Conservation (phyloP, 1,140 invertebrate genomes). For the Bemisia tabaci region DNA sequence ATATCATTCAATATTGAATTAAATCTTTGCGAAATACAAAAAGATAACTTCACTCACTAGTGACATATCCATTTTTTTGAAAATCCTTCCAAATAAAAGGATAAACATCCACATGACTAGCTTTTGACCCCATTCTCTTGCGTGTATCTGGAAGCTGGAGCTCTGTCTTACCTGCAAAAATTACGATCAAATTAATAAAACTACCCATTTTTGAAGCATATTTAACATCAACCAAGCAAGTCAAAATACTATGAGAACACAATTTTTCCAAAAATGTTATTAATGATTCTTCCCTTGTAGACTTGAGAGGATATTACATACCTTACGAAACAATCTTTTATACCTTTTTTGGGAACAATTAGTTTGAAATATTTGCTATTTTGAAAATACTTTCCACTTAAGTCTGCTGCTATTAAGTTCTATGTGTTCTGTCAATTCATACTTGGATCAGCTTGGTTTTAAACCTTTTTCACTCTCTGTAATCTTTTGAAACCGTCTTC, state of each 20-base stretch:
- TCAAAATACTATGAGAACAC: background rate
- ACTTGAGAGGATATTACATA: background rate
- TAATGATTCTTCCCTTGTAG: background rate
- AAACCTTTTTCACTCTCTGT: too few species aligned
- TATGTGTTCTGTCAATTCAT: too few species aligned
- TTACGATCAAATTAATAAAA: conserved; percentile 7
- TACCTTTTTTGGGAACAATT: too few species aligned
- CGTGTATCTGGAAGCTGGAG: conserved; percentile 73
- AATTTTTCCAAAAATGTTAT: background rate
- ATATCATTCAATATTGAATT: conserved; percentile 3
- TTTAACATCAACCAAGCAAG: background rate
- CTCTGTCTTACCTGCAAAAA: conserved; percentile 52
- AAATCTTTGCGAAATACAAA: background rate
- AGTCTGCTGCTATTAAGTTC: too few species aligned
- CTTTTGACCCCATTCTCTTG: conserved; percentile 48
- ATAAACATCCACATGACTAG: conserved; percentile 58
- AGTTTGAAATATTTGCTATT: too few species aligned
- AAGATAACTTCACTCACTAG: conserved; percentile 27
- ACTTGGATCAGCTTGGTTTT: too few species aligned
- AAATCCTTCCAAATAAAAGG: conserved; percentile 72
- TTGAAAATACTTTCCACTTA: too few species aligned
- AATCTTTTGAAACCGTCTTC: too few species aligned
- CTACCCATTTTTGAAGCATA: background rate
- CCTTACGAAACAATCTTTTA: too few species aligned
- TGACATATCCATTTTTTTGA: conserved; percentile 49